Evolutionary conservation across 2,113 vertebrate species (phyloP), one percentile per base, ranked within the genome.

Genomic region (Etheostoma spectabile): DNA sequence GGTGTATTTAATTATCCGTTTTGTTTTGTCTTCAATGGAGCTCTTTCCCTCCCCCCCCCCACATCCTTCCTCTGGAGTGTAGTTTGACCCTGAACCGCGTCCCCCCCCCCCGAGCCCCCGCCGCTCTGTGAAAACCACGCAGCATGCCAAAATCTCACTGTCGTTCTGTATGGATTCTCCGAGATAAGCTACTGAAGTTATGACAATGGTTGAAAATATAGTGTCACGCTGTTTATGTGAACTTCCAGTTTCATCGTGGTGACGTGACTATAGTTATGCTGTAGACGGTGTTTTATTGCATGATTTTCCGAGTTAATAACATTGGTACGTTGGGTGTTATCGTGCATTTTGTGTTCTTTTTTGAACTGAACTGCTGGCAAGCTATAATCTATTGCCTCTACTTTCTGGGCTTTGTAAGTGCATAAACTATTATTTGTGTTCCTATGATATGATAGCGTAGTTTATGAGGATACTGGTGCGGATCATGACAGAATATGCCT

Each of bases 271-370:
- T 73, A 91, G 21, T 53, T 83, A 67, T n/a, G 71, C 82, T 84
- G 76, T 92, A 82, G 83, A 83, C 90, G 92, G 85, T 89, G 88
- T 90, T 93, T 93, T 89, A 91, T 90, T 93, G 95, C 95, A 96
- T 96, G 95, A 94, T 82, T 83, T 88, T 92, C 78, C 75, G 70
- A 71, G 76, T 91, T 82, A 86, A 83, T 71, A 88, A 89, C 74
- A 24, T 60, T 75, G 84, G 46, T 90, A 53, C 67, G 76, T 89
- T 89, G 83, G 82, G 77, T 94, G 90, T 93, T 94, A 74, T 84
- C 12, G 78, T 88, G 79, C 84, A 74, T 88, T 92, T 83, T 55
- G 24, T 90, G 68, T 63, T 82, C 45, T 19, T 88, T 88, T 82
- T 92, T 92, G 86, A 85, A 88, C 89, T 93, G 88, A 82, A 81